Evolutionary conservation across 2,113 vertebrate species (phyloP).

Genomic region (Arvicanthis niloticus): DNA sequence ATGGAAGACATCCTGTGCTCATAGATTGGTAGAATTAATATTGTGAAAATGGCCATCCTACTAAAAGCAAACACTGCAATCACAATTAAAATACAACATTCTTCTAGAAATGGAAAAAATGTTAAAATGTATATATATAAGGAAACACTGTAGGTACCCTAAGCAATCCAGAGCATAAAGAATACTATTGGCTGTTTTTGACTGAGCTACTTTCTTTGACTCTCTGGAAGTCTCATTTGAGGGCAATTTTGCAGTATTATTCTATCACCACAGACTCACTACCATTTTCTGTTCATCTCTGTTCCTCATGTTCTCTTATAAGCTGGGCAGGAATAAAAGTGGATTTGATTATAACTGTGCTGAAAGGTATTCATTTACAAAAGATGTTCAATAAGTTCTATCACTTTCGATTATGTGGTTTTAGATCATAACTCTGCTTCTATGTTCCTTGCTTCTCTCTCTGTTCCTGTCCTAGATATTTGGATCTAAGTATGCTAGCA

Average conservation of each 20-base stretch:
- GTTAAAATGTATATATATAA: neutral
- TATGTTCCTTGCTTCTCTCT: neutral
- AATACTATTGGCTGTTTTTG: neutral
- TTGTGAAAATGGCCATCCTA: neutral
- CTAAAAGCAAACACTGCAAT: neutral
- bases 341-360: neutral
- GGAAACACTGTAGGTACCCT: neutral
- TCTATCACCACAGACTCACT: neutral
- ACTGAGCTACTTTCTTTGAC: neutral
- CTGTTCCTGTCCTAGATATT: slow-evolving; percentile 24
- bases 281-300: neutral
- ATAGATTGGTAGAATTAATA: neutral
- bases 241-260: neutral
- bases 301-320: neutral
- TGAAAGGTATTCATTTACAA: neutral
- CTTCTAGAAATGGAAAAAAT: neutral
- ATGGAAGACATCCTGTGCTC: neutral
- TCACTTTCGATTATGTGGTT: neutral
- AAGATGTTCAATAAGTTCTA: neutral
- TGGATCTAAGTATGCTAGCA: neutral
- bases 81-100: neutral
- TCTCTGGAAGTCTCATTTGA: neutral
- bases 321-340: neutral
- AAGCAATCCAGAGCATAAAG: neutral
- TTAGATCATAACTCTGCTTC: neutral